Base-by-base conservation (phyloP, 2,797 vertebrate species). In the Pempheris klunzingeri region DNA sequence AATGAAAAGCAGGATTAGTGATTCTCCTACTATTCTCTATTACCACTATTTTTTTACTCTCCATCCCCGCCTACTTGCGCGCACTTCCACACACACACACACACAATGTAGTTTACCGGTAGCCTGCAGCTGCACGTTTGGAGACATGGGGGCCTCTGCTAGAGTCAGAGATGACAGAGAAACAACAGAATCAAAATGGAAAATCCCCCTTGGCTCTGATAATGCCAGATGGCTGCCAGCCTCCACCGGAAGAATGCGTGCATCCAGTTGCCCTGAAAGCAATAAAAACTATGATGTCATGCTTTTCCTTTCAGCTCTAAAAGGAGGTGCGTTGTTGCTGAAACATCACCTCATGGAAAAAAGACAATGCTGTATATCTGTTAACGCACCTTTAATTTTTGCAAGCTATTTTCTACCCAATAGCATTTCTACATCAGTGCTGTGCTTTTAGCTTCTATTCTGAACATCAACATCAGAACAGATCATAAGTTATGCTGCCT, bases 331-430 rank as follows among this genome's bases (percentile, higher is more conserved):
- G 20, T 22, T 78, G 54, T 43, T 65, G 69, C 63, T 7, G 36
- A 71, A 64, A 73, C 59, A 86, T 83, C 59, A 73, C 73, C 57
- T 78, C 64, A 83, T 78, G 82, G 74, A 65, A 75, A 82, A 71
- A 50, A 55, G n/a, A 47, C 36, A 24, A 2, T 18, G 41, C 28
- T 59, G 39, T 73, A 20, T 15, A 26, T 32, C 30, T 55, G 69
- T 24, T 62, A 7, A 65, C 60, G 39, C 5, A 20, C 64, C 38
- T 32, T 12, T 18, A 30, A 4, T 60, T 46, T 39, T 30, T 69
- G 7, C 26, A 60, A 65, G 30, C 66, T 68, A 36, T 71, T 74
- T 32, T 43, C n/a, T 41, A 24, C 54, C 30, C 24, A 59, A 39
- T 6, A 34, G 12, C 41, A 53, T 66, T 77, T 71, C 26, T 39